A percentile compares a stretch with the other conserved stretches of the same genome.
Evolutionary conservation across 2,113 vertebrate genomes (phyloP).

Genomic region (Jaculus jaculus): DNA sequence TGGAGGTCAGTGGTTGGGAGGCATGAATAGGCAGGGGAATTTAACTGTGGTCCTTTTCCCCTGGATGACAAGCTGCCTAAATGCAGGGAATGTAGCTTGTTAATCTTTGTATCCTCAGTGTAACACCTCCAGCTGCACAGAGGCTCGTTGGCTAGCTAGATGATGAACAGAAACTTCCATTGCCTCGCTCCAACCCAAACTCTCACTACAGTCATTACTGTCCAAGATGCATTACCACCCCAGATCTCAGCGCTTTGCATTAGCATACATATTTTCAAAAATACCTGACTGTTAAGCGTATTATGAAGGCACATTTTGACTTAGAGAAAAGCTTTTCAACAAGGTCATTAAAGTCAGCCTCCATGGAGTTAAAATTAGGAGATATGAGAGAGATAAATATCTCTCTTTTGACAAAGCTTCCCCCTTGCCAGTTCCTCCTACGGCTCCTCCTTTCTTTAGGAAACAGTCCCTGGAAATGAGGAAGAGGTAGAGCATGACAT

Average conservation of each 20-base stretch:
- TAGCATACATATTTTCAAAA: background rate
- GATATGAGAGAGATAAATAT: background rate
- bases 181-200: background rate
- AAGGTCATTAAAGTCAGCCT: background rate
- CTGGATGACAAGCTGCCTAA: background rate
- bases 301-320: background rate
- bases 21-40: background rate
- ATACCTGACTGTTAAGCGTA: background rate
- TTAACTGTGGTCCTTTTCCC: no score
- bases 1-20: background rate
- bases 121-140: background rate
- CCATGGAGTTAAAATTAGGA: constrained; percentile 1
- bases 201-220: background rate
- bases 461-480: background rate
- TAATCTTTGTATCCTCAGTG: background rate
- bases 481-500: background rate
- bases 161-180: background rate
- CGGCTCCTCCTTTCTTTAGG: background rate
- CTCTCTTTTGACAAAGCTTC: background rate
- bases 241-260: background rate
- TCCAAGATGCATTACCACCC: background rate
- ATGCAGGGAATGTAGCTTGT: background rate
- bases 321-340: background rate
- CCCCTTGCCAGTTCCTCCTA: background rate
- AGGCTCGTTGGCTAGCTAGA: background rate